Percentiles rank a stretch among this genome's conserved stretches.
These are phyloP conservation scores for Lerista edwardsae DNA, from an alignment of 2,797 vertebrate species.

Conservation along the genomic window DNA sequence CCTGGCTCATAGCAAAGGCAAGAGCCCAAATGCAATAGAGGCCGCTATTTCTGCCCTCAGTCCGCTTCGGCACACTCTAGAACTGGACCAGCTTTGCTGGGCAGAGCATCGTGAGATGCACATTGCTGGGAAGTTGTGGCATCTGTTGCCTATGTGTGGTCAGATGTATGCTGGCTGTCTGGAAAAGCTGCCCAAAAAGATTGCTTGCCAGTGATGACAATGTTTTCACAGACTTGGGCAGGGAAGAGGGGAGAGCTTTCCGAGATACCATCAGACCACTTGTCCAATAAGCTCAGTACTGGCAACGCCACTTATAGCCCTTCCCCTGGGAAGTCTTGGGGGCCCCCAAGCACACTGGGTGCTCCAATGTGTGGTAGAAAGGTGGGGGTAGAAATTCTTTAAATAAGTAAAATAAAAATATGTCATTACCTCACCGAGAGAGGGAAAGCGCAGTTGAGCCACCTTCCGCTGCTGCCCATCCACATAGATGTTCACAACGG, in stretches of 20 bases:
- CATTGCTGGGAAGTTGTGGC: neutral
- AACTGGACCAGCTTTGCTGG: neutral
- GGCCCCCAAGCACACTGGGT: too few relatives aligned
- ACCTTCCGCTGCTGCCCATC: constrained; percentile 85
- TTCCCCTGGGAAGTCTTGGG: too few relatives aligned
- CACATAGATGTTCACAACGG: constrained; percentile 88
- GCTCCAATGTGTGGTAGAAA: too few relatives aligned
- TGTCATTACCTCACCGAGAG: constrained; percentile 87
- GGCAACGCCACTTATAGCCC: neutral
- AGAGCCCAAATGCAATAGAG: neutral
- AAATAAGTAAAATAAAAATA: too few relatives aligned
- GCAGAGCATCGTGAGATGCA: neutral
- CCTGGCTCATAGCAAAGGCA: neutral
- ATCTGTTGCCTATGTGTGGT: too few relatives aligned
- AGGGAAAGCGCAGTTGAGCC: constrained; percentile 90
- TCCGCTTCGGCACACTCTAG: neutral
- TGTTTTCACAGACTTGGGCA: too few relatives aligned
- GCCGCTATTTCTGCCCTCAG: neutral
- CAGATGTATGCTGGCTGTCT: too few relatives aligned
- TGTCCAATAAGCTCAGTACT: neutral
- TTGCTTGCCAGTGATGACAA: too few relatives aligned
- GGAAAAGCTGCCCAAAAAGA: too few relatives aligned
- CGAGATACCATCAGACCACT: too few relatives aligned
- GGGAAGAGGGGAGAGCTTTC: too few relatives aligned
- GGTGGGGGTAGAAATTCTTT: too few relatives aligned